Base-by-base conservation (phyloP, 2,797 vertebrate species). In the Amblyopsis hoosieri region DNA sequence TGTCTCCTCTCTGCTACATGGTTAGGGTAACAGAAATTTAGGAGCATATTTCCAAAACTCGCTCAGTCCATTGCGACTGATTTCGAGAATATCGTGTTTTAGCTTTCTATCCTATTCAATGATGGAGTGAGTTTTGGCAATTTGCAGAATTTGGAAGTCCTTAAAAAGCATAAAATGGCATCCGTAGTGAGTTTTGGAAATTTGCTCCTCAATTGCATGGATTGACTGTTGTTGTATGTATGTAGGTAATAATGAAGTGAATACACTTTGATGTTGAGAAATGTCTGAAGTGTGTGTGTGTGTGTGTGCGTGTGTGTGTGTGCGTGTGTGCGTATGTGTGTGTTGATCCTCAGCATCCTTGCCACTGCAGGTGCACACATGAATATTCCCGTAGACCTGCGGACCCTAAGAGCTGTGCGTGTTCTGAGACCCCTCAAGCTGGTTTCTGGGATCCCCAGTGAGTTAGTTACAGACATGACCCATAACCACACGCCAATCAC, bases 381-480 rank as follows among this genome's bases (percentile, higher is more conserved):
- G 94, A 98, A 99, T 91, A 99, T 98, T 59, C 97, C 97, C 0
- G 96, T 98, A 62, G 97, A 99, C 87, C 93, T 99, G 77, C 92
- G 97, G 81, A 99, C 97, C 0, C 93, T 99, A 81, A 93, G 98
- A 64, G 98, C 98, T 0, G 97, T 99, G 60, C 94, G 98, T 0
- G 98, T 99, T 67, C 93, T 99, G 78, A 89, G 98, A 67, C 97
- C 98, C 4, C 94, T 99, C 76, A 99, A 99, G 86, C 97, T 99
- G 0, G 98, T 99, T 80, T 99, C 97, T 0, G 98, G 98, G 78
- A 99, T 99, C 80, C 98, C 98, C 57, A 99, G 98, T 99, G 91
- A 98, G 98, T 94, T 49, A 46, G 1, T 53, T 50, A 19, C 71
- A 57, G 14, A 56, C 75, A 51, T 69, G 14, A 56, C 15, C 59